Evolutionary conservation across 2,113 vertebrate genomes (phyloP), one percentile per base, ranked within the genome.

Genomic region (Pelvicachromis taeniatus): DNA sequence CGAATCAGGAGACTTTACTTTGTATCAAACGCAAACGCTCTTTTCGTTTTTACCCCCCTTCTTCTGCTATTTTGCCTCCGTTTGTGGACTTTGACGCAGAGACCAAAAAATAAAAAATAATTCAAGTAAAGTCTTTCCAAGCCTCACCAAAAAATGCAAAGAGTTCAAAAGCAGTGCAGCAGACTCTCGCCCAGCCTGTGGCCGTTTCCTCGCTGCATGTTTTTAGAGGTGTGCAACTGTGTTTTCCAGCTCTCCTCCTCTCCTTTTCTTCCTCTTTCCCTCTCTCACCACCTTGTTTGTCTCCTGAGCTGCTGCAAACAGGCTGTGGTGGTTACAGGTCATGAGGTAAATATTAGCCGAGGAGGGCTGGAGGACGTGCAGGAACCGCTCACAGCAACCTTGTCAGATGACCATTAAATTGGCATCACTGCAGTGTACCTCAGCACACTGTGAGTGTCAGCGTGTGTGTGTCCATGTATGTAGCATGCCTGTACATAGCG

Each of bases 311-410:
- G 89, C 89, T 70, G 89, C 89, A 91, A 91, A 91, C 89, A 92
- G 85, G 55, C 89, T 9, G 81, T 10, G 81, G 33, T 87, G 63
- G 86, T 91, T 85, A 63, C 85, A 53, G 93, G 91, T 94, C 94
- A 93, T 77, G 90, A 92, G 93, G 88, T 92, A 94, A 95, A 95
- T 93, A 94, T 95, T 93, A 94, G 92, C 94, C 14, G 55, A 92
- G 87, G 87, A 89, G 86, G 87, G 90, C 82, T 88, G 63, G 92
- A 90, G 93, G 92, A 94, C 89, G 53, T 26, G 59, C 87, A 55
- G 89, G 80, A 90, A 52, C 59, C 78, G 80, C 90, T 91, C 87
- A 55, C 7, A 16, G 87, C 90, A 88, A 89, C 93, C 91, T 84
- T 90, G 92, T 94, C 92, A 90, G 93, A 94, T 94, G 92, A 91